These are phyloP conservation scores for Channa striata DNA, from an alignment of 2,797 vertebrate genomes.

Conservation along the genomic window DNA sequence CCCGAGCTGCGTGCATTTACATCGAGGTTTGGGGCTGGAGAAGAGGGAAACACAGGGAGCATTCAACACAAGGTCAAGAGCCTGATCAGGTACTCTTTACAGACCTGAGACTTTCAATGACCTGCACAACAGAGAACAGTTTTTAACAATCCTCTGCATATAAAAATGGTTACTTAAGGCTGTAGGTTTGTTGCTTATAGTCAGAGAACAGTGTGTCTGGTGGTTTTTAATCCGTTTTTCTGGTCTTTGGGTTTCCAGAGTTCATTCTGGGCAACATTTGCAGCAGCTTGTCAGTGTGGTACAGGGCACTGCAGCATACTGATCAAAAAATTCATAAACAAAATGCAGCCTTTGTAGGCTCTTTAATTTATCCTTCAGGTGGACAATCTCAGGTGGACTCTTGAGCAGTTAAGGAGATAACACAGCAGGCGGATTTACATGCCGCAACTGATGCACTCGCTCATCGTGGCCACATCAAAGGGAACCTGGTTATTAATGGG, in stretches of 20 bases:
- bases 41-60: constrained; percentile 53
- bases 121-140: constrained; percentile 28
- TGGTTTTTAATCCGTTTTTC: neutral
- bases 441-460: constrained; percentile 71
- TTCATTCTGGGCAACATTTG: constrained; percentile 10
- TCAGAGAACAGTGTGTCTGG: neutral
- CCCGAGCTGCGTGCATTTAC: constrained; percentile 11
- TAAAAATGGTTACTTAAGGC: neutral
- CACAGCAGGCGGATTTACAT: constrained; percentile 75
- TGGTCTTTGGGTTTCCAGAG: neutral
- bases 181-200: neutral
- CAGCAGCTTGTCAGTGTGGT: neutral
- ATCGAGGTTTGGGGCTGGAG: constrained; percentile 76
- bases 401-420: constrained; percentile 84
- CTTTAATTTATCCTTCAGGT: constrained; percentile 56
- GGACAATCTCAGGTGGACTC: constrained; percentile 71
- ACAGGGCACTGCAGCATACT: neutral
- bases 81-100: constrained; percentile 74
- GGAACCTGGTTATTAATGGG: constrained; percentile 74
- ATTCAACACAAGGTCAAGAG: constrained; percentile 84
- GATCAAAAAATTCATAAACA: constrained; percentile 40
- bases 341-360: constrained; percentile 41
- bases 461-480: constrained; percentile 82
- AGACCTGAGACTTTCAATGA: constrained; percentile 39
- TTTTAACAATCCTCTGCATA: constrained; percentile 25